Base-by-base conservation (phyloP, 2,797 vertebrate genomes). In the Sternotherus odoratus region DNA sequence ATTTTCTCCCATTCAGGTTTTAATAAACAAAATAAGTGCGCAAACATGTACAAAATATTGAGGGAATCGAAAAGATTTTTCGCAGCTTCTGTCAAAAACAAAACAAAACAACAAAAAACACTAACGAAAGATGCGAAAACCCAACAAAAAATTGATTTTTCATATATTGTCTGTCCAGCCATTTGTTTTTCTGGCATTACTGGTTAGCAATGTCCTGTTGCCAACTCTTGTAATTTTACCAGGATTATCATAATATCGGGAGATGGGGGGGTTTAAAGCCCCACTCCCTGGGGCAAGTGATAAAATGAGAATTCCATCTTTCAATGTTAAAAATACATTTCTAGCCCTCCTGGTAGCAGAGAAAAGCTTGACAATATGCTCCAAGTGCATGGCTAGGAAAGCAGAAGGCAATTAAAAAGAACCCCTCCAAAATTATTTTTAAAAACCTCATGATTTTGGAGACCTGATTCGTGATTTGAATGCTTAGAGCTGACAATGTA, bases 1-100 rank as follows among this genome's bases (percentile, higher is more conserved):
- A 50, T 89, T 95, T 95, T 57, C 51, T 50, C 91, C 78, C 75
- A 69, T 49, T 39, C 77, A 88, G 57, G 28, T 92, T 95, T 95
- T 95, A 95, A 94, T 94, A 95, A 95, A 94, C 79, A 89, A 94
- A 93, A 89, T 39, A 95, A 95, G 94, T 88, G 89, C 4, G 69
- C 83, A 82, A 33, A 56, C 63, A 19, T 56, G 75, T 9, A 2
- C 13, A 21, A 46, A 86, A 21, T 43, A 63, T 10, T 69, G 48
- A 85, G 87, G 69, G 87, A 93, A 75, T 72, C 82, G 3, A 36
- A 11, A 10, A 8, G 30, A 46, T 92, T 90, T 56, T 88, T 91
- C 85, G 72, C 12, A 63, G 74, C 39, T 96, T 89, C 87, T 92
- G 86, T 81, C 49, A 78, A 94, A 48, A 43, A 43, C 43, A 43